Evolutionary conservation across 1,140 invertebrate genomes (phyloP).

Genomic region (Nephotettix cincticeps): DNA sequence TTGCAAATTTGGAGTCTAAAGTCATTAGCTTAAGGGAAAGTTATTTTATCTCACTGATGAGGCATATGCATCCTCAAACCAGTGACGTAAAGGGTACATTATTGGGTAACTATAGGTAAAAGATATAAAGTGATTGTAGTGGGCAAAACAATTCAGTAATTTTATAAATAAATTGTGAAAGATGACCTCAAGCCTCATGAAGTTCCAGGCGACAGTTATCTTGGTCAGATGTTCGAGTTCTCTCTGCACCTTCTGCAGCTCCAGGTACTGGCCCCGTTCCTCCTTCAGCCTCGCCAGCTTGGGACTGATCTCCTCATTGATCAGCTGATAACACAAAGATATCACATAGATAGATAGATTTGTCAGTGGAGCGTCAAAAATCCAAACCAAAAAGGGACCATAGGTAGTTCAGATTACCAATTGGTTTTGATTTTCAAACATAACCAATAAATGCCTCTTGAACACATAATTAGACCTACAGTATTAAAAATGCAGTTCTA

Average conservation of each 20-base stretch:
- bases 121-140: too few relatives aligned
- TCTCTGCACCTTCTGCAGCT: constrained; percentile 83
- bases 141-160: too few relatives aligned
- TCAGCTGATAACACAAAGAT: neutral
- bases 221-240: constrained; percentile 84
- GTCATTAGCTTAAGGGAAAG: too few relatives aligned
- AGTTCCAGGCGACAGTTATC: constrained; percentile 76
- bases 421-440: neutral
- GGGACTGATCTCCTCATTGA: constrained; percentile 50
- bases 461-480: too few relatives aligned
- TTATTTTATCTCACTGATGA: too few relatives aligned
- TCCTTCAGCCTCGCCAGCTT: constrained; percentile 84
- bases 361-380: constrained; percentile 13
- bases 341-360: constrained; percentile 28
- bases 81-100: too few relatives aligned
- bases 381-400: neutral
- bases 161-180: too few relatives aligned
- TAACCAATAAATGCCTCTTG: constrained; percentile 26
- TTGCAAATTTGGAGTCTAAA: too few relatives aligned
- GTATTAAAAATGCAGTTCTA: too few relatives aligned
- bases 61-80: too few relatives aligned
- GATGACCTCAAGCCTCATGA: constrained; percentile 52
- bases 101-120: too few relatives aligned
- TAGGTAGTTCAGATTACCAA: too few relatives aligned
- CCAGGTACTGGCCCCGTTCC: constrained; percentile 81